Evolutionary conservation across 1,140 invertebrate species (phyloP).

Genomic region (Drosophila serrata): DNA sequence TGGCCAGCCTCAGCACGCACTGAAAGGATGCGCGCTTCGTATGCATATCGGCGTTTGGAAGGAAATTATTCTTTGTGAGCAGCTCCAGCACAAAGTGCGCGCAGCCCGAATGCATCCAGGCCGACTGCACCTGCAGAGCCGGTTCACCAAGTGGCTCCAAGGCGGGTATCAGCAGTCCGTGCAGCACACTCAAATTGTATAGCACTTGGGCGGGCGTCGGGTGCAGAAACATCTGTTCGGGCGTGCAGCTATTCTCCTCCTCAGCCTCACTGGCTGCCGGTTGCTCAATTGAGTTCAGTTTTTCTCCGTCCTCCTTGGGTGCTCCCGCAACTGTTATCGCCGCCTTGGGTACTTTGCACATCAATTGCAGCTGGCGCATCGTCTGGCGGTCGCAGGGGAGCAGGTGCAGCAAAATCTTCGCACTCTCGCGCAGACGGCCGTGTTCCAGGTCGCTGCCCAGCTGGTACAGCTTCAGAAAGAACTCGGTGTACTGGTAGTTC

Average conservation of each 20-base stretch:
- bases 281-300: conserved; percentile 41
- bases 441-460: conserved; percentile 93
- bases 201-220: conserved; percentile 92
- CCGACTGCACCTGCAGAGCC: conserved; percentile 94
- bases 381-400: conserved; percentile 95
- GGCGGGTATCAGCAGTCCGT: conserved; percentile 96
- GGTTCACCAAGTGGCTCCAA: conserved; percentile 93
- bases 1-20: conserved; percentile 94
- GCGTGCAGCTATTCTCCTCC: conserved; percentile 81
- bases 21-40: conserved; percentile 95
- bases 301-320: conserved; percentile 50
- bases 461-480: conserved; percentile 96
- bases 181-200: conserved; percentile 92
- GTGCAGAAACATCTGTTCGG: conserved; percentile 91
- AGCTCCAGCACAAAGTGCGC: conserved; percentile 93
- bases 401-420: conserved; percentile 93
- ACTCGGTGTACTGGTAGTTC: conserved; percentile 92
- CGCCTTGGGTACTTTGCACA: conserved; percentile 85
- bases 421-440: conserved; percentile 93
- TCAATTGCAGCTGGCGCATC: conserved; percentile 88
- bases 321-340: not conserved
- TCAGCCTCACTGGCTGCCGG: conserved; percentile 14
- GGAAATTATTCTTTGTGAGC: conserved; percentile 95
- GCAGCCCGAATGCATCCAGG: conserved; percentile 90
- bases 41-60: conserved; percentile 92